Evolutionary conservation across 2,797 vertebrate species (phyloP).

Genomic region (Dipus sagitta): DNA sequence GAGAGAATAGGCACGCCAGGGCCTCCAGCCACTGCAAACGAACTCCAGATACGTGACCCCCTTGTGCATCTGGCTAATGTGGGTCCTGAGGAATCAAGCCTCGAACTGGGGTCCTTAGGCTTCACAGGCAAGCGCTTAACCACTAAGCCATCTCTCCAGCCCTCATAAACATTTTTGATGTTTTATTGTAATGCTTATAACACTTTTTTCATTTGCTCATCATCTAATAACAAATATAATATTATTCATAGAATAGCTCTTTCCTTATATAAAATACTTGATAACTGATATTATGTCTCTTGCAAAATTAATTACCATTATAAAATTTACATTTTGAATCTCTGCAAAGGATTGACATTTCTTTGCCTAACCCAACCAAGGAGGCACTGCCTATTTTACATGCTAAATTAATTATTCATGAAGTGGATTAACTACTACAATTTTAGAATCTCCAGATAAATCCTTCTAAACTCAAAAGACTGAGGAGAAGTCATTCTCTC

Average conservation of each 20-base stretch:
- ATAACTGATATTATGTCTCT: conserved; percentile 35
- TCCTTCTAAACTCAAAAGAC: not conserved
- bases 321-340: conserved; percentile 1
- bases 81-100: too few relatives aligned
- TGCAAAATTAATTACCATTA: not conserved
- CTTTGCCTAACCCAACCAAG: conserved; percentile 3
- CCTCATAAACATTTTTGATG: too few relatives aligned
- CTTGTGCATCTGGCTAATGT: too few relatives aligned
- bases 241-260: not conserved
- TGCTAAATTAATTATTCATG: conserved; percentile 49
- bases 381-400: not conserved
- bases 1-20: too few relatives aligned
- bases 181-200: not conserved
- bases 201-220: conserved; percentile 40
- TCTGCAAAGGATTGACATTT: conserved; percentile 40
- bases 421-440: not conserved
- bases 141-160: too few relatives aligned
- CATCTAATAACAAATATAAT: not conserved
- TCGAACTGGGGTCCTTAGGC: too few relatives aligned
- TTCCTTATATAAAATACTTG: not conserved
- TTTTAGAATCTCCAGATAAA: conserved; percentile 29
- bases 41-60: too few relatives aligned
- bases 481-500: not conserved
- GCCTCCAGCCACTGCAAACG: too few relatives aligned
- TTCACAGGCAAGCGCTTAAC: too few relatives aligned